phyloP scores from a whole-genome alignment of 2,113 vertebrate species.

The Archocentrus centrarchus region DNA sequence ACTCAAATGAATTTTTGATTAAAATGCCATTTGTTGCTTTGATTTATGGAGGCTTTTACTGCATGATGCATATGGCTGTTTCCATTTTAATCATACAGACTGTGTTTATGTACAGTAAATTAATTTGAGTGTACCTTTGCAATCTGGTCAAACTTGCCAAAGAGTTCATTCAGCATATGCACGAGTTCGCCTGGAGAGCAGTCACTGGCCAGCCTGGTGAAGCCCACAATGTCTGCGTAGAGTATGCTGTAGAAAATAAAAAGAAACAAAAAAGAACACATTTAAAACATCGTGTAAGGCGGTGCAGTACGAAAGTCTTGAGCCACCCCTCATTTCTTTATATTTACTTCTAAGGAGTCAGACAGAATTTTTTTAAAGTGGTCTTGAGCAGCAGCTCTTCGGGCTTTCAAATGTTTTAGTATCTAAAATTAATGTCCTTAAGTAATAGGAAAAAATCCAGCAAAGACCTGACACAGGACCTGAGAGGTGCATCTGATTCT shows the following conservation, averaged over 20 bases:
- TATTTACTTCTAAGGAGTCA: neutral
- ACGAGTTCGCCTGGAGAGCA: conserved; percentile 96
- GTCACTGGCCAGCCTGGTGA: conserved; percentile 96
- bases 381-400: neutral
- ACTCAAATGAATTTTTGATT: conserved; percentile 9
- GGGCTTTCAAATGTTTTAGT: neutral
- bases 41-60: neutral
- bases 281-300: neutral
- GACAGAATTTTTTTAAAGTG: neutral
- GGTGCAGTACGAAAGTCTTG: accelerated
- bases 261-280: neutral
- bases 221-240: conserved; percentile 97
- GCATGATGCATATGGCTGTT: neutral
- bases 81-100: neutral
- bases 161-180: conserved; percentile 97
- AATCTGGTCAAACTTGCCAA: conserved; percentile 98
- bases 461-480: too few relatives aligned
- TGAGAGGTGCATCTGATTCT: too few relatives aligned
- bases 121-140: conserved; percentile 86
- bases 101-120: neutral
- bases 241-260: conserved; percentile 84
- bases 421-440: too few relatives aligned
- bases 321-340: neutral
- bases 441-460: too few relatives aligned
- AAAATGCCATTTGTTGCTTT: conserved; percentile 17